Evolutionary conservation across 2,113 vertebrate genomes (phyloP).

Genomic region (Hypanus sabinus): DNA sequence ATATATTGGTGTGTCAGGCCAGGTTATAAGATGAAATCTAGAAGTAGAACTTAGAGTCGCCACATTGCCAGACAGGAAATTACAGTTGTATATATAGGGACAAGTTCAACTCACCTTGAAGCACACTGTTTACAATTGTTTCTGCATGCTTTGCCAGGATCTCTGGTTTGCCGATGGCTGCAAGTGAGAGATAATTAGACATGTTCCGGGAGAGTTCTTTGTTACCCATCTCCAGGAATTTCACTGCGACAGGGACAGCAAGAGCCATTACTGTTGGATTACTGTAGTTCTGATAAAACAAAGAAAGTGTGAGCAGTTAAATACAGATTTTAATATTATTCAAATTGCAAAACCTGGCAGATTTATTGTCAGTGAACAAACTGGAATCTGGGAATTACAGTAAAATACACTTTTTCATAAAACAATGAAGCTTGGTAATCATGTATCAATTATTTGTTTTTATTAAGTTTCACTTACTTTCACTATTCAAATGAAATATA

Average conservation of each 20-base stretch:
- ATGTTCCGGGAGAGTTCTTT: conserved; percentile 84
- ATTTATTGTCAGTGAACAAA: neutral
- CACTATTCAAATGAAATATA: neutral
- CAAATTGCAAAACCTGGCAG: neutral
- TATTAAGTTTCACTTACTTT: neutral
- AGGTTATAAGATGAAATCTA: no score
- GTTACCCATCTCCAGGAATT: conserved; percentile 78
- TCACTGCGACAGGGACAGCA: conserved; percentile 86
- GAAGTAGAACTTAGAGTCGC: neutral
- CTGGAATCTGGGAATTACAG: neutral
- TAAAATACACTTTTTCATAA: neutral
- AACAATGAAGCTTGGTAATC: neutral
- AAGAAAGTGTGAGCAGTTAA: neutral
- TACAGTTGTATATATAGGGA: neutral
- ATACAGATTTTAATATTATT: neutral
- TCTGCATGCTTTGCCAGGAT: conserved; percentile 81
- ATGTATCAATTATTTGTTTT: neutral
- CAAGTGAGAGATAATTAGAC: conserved; percentile 88
- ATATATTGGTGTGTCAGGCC: neutral
- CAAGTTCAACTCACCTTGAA: conserved; percentile 69
- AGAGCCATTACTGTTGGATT: conserved; percentile 75
- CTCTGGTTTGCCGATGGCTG: conserved; percentile 73
- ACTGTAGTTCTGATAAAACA: conserved; percentile 76
- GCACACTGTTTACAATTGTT: conserved; percentile 69
- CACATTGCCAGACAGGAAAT: neutral